Evolutionary conservation across 2,888 invertebrate species (phyloP).

Genomic region (Limnephilus marmoratus): DNA sequence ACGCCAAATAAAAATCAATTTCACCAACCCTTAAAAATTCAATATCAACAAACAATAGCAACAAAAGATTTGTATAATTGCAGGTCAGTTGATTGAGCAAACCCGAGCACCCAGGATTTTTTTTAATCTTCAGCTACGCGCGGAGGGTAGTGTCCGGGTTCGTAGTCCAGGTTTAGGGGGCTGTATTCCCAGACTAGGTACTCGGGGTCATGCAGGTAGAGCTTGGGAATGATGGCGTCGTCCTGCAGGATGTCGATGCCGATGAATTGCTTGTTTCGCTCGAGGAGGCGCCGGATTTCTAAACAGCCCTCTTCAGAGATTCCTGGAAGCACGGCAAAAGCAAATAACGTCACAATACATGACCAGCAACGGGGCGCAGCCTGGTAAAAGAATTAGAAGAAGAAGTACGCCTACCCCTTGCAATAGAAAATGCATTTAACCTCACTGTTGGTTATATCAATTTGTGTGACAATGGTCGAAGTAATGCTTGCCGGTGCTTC

Average conservation of each 20-base stretch:
- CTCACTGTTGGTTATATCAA: no score
- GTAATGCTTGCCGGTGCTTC: no score
- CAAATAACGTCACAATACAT: conserved; percentile 48
- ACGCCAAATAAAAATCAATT: neutral
- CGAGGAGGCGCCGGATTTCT: conserved; percentile 73
- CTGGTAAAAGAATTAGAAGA: no score
- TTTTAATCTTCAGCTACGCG: conserved; percentile 70
- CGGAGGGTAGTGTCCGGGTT: conserved; percentile 73
- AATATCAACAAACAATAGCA: neutral
- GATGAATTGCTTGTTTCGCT: conserved; percentile 73
- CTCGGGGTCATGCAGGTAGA: conserved; percentile 75
- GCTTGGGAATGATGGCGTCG: conserved; percentile 73
- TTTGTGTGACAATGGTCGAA: no score
- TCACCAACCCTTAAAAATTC: neutral
- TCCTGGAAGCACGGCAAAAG: conserved; percentile 68
- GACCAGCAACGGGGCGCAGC: no score
- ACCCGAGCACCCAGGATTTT: neutral
- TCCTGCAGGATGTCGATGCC: conserved; percentile 73
- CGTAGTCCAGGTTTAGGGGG: conserved; percentile 74
- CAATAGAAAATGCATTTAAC: no score
- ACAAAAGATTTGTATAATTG: neutral
- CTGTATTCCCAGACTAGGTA: conserved; percentile 77
- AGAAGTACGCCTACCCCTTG: no score
- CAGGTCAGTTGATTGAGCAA: neutral
- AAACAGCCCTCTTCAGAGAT: conserved; percentile 74